These are phyloP conservation scores for Otus sunia DNA, from an alignment of 2,113 vertebrate species.

Conservation along the genomic window DNA sequence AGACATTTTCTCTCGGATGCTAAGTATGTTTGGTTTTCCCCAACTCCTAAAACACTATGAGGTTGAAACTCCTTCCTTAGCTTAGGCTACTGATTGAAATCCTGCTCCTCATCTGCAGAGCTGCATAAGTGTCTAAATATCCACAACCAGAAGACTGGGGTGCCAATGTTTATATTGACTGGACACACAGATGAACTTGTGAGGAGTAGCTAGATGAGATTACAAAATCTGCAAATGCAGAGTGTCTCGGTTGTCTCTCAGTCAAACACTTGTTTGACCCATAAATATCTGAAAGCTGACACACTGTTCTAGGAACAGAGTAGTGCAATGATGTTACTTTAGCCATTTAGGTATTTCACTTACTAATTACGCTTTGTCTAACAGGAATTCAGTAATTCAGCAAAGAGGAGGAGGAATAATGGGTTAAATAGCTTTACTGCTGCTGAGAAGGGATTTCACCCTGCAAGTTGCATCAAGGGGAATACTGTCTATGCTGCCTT, in stretches of 20 bases:
- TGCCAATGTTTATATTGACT: neutral
- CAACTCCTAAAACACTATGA: neutral
- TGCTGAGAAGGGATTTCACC: neutral
- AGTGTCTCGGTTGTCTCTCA: neutral
- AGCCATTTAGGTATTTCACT: neutral
- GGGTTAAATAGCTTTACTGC: neutral
- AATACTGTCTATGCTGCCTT: neutral
- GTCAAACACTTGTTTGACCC: neutral
- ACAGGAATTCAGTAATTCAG: neutral
- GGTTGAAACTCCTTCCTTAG: neutral
- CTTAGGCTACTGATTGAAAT: neutral
- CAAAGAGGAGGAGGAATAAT: neutral
- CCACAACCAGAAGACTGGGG: neutral
- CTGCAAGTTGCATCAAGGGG: neutral
- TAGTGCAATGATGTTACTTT: neutral
- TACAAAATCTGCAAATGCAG: neutral
- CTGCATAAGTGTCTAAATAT: neutral
- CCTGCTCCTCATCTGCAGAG: neutral
- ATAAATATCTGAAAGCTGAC: neutral
- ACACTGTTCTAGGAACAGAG: neutral
- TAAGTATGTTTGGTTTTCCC: neutral
- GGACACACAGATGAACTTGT: neutral
- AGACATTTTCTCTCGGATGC: neutral
- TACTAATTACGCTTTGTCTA: neutral
- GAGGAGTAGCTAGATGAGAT: neutral